Evolutionary conservation across 2,888 invertebrate species (phyloP).

Genomic region (Leptinotarsa haldemani): DNA sequence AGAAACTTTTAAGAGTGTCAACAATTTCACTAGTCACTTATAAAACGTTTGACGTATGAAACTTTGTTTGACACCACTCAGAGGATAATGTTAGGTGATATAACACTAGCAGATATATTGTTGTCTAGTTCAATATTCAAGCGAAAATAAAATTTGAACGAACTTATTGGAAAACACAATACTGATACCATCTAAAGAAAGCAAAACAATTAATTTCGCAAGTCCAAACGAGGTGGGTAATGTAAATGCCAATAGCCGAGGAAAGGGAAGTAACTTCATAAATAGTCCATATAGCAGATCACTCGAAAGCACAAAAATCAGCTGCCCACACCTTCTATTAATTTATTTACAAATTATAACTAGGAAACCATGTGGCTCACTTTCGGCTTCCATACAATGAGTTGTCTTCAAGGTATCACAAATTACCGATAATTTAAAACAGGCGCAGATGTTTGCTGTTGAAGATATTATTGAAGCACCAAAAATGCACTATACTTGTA

Average conservation of each 20-base stretch:
- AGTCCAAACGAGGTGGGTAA: conserved; percentile 48
- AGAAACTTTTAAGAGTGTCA: conserved; percentile 43
- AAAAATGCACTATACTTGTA: conserved; percentile 50
- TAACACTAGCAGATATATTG: conserved; percentile 44
- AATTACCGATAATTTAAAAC: conserved; percentile 52
- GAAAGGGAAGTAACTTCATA: conserved; percentile 43
- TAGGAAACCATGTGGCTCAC: conserved; percentile 69
- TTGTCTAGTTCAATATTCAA: conserved; percentile 24
- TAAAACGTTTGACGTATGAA: conserved; percentile 49
- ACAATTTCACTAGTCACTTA: conserved; percentile 50
- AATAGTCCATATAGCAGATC: conserved; percentile 44
- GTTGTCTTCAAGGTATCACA: conserved; percentile 60
- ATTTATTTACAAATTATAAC: conserved; percentile 49
- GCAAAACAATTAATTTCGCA: conserved; percentile 20
- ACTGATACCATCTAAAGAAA: conserved; percentile 17
- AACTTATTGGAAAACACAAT: conserved; percentile 17
- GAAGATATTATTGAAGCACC: conserved; percentile 49
- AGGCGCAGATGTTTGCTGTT: conserved; percentile 57
- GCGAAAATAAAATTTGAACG: conserved; percentile 21
- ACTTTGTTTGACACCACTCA: conserved; percentile 50
- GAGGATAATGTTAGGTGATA: conserved; percentile 50
- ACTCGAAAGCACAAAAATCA: conserved; percentile 43
- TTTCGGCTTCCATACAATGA: conserved; percentile 63
- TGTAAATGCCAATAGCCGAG: conserved; percentile 43
- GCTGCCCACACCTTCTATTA: conserved; percentile 22